phyloP scores from a whole-genome alignment of 2,797 vertebrate species.

The Gorsachius magnificus region DNA sequence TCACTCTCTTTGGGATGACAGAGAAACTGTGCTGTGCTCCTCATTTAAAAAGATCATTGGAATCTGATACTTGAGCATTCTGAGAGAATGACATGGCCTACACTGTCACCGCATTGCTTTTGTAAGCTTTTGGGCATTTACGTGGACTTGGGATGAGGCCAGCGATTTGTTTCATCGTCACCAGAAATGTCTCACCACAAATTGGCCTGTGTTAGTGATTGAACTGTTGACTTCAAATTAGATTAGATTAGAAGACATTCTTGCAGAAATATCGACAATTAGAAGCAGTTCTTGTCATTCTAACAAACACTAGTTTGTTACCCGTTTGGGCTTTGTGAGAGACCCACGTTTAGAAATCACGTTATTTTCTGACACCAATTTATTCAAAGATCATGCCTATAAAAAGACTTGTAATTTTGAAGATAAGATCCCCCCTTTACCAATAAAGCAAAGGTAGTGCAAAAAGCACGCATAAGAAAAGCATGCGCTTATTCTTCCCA shows the following conservation, averaged over 20 bases:
- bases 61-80: neutral
- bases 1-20: neutral
- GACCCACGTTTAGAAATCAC: neutral
- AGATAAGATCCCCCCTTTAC: neutral
- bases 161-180: neutral
- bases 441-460: neutral
- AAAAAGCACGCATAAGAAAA: neutral
- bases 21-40: neutral
- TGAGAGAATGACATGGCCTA: neutral
- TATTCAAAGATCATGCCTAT: neutral
- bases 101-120: neutral
- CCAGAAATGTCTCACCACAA: neutral
- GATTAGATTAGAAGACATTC: neutral
- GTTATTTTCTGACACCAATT: neutral
- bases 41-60: neutral
- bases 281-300: neutral
- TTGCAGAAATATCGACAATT: neutral
- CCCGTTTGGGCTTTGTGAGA: neutral
- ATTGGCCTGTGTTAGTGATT: neutral
- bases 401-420: neutral
- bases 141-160: neutral
- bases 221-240: neutral
- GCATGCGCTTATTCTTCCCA: neutral
- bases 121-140: neutral
- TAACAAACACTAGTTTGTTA: neutral